Percentiles rank a stretch among this genome's conserved stretches.
These are phyloP conservation scores for Phalacrocorax brasilianus DNA, from an alignment of 2,113 vertebrate genomes.

Conservation along the genomic window DNA sequence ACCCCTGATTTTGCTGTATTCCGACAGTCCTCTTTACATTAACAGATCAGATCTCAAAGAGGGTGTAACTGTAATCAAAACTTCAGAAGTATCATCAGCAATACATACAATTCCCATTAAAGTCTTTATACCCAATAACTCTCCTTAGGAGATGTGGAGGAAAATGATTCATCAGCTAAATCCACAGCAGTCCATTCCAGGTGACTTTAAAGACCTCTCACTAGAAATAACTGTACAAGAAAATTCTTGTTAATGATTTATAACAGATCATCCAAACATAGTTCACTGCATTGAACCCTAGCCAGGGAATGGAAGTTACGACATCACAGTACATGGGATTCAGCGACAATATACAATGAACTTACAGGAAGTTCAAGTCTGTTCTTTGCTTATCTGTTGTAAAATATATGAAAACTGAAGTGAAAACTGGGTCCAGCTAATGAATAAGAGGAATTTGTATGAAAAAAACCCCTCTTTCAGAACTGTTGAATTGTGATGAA, in stretches of 20 bases:
- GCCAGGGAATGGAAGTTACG: neutral
- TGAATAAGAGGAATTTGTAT: neutral
- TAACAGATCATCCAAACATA: neutral
- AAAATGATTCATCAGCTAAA: neutral
- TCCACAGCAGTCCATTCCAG: neutral
- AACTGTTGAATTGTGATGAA: neutral
- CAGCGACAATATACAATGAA: neutral
- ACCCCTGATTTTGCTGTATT: neutral
- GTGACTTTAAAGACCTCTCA: neutral
- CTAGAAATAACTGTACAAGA: neutral
- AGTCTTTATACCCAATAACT: neutral
- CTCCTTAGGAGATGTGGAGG: neutral
- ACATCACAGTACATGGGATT: neutral
- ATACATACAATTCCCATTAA: neutral
- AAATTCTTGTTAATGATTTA: conserved; percentile 45
- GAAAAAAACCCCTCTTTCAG: neutral
- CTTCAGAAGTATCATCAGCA: neutral
- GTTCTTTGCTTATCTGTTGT: neutral
- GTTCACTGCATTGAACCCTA: neutral
- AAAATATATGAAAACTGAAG: neutral
- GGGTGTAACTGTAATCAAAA: neutral
- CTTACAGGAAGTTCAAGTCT: neutral
- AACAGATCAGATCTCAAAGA: neutral
- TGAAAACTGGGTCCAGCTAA: neutral
- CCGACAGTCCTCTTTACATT: neutral